Conservation (phyloP, 2,888 invertebrate species). For the Pseudoips prasinana region DNA sequence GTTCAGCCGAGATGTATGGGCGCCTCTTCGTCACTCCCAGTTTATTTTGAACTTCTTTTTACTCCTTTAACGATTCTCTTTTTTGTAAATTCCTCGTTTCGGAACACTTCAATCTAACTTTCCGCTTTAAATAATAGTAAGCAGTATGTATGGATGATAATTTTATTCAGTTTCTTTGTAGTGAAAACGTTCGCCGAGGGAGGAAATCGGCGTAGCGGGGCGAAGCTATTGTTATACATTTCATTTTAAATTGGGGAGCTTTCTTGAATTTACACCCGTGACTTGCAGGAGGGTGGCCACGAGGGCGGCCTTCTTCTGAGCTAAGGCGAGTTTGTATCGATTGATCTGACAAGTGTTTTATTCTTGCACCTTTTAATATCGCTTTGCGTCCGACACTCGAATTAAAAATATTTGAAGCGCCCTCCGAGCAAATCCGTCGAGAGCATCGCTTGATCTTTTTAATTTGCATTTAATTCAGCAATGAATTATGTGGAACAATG, state of each 20-base stretch:
- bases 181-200: conserved; percentile 62
- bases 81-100: conserved; percentile 37
- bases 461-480: conserved; percentile 47
- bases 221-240: conserved; percentile 76
- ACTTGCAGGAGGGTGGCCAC: conserved; percentile 64
- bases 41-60: conserved; percentile 42
- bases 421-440: conserved; percentile 33
- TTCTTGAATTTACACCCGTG: conserved; percentile 80
- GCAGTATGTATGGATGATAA: conserved; percentile 57
- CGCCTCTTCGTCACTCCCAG: conserved; percentile 46
- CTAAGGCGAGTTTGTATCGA: conserved; percentile 46
- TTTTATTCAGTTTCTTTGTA: conserved; percentile 73
- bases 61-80: conserved; percentile 28
- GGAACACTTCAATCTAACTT: conserved; percentile 49
- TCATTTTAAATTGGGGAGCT: conserved; percentile 79
- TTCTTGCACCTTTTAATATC: conserved; percentile 38
- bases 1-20: conserved; percentile 47
- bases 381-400: conserved; percentile 35
- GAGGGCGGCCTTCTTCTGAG: conserved; percentile 42
- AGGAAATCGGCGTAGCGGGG: conserved; percentile 77
- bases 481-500: conserved; percentile 56
- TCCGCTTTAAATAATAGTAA: conserved; percentile 50
- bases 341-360: conserved; percentile 50
- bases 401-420: conserved; percentile 34
- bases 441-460: conserved; percentile 36